These are phyloP conservation scores for Protophormia terraenovae DNA, from an alignment of 2,888 invertebrate genomes.

Conservation along the genomic window DNA sequence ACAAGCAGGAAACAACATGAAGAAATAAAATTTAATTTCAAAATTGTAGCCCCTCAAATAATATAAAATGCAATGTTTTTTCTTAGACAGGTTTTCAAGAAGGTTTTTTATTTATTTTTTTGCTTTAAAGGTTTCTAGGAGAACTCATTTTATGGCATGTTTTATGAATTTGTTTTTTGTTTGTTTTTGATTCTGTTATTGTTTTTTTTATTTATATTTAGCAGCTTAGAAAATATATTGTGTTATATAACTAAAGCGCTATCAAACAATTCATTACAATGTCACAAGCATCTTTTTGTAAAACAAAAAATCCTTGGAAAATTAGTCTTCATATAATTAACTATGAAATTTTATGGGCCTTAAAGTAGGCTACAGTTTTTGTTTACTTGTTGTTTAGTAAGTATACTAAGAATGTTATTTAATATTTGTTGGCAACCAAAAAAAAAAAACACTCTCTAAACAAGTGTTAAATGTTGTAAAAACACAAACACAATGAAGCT, in stretches of 20 bases:
- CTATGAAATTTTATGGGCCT: conserved; percentile 46
- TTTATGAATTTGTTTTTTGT: conserved; percentile 15
- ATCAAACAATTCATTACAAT: conserved; percentile 49
- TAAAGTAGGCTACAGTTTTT: conserved; percentile 49
- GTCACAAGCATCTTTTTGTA: conserved; percentile 23
- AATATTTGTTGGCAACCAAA: conserved; percentile 20
- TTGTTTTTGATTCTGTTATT: background rate
- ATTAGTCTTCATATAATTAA: conserved; percentile 55
- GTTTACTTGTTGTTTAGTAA: background rate
- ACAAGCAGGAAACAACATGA: background rate
- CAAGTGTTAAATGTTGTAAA: background rate
- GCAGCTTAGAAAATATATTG: conserved; percentile 37
- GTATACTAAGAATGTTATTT: conserved; percentile 40
- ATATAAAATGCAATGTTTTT: background rate
- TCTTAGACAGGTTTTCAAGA: background rate
- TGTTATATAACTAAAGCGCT: background rate
- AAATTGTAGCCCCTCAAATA: background rate
- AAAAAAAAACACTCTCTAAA: background rate
- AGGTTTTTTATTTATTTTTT: background rate
- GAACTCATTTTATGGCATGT: conserved; percentile 29
- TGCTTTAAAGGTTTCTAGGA: background rate
- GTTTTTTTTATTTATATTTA: conserved; percentile 45
- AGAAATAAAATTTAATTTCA: background rate
- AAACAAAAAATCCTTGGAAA: conserved; percentile 31
- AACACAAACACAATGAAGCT: conserved; percentile 14